Evolutionary conservation across 2,797 vertebrate species (phyloP).

Genomic region (Mus caroli): DNA sequence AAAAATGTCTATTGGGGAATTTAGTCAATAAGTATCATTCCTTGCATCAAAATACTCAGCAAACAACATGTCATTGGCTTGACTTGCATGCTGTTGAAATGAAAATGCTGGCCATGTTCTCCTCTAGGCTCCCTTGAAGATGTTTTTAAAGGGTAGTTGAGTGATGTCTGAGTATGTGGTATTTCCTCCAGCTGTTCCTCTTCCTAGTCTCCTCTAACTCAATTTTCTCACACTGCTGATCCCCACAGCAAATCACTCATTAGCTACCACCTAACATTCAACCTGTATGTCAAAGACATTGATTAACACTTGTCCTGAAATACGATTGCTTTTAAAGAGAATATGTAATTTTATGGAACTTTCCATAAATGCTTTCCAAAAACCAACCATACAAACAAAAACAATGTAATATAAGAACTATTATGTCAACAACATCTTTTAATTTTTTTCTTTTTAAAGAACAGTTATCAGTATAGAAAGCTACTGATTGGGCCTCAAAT

Average conservation of each 20-base stretch:
- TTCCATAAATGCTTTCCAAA: background rate
- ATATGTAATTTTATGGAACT: background rate
- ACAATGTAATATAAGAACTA: background rate
- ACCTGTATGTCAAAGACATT: background rate
- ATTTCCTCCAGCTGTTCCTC: background rate
- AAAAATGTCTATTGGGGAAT: constrained; percentile 10
- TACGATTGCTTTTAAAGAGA: background rate
- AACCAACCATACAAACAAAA: background rate
- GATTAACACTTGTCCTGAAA: constrained; percentile 13
- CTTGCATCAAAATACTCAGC: background rate
- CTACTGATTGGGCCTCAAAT: background rate
- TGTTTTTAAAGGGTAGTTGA: constrained; percentile 9
- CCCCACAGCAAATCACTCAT: background rate
- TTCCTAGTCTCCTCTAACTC: background rate
- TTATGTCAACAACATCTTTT: background rate
- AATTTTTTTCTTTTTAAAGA: background rate
- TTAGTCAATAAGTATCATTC: background rate
- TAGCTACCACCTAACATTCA: background rate
- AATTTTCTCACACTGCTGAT: background rate
- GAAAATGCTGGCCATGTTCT: background rate
- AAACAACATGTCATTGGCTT: background rate
- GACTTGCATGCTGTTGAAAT: background rate
- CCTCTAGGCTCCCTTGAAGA: background rate
- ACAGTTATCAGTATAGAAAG: background rate
- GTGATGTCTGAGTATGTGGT: background rate